Evolutionary conservation across 2,888 invertebrate genomes (phyloP), one percentile per base, ranked within the genome.

Genomic region (Drosophila prolongata): DNA sequence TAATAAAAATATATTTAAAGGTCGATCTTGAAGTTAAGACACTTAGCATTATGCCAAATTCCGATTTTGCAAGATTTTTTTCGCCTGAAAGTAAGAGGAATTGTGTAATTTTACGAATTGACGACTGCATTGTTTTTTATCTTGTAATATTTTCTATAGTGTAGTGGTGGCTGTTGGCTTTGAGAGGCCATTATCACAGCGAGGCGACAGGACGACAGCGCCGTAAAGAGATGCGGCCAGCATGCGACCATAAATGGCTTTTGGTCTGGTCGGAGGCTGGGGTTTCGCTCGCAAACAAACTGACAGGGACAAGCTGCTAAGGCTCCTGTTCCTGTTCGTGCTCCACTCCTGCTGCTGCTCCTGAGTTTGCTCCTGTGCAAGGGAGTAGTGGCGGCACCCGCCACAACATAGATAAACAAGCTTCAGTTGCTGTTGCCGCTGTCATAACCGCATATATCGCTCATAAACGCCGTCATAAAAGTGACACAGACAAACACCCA

Each of bases 381-480:
- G 16, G 14, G 34, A 14, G 46, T 30, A 59, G 30, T 30, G 37
- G 30, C 27, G 30, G 27, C 16, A 49, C 55, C 69, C 70, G 58
- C 56, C 66, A 58, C 79, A 54, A 69, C 73, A 77, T 60, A 79
- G 81, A 82, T 83, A 81, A 79, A 81, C 78, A 79, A 78, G 78
- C 53, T 70, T 58, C 61, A 75, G 76, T 50, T 75, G 54, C 60
- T 77, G 64, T 49, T 67, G 78, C 53, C 49, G 69, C 65, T 62
- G 69, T 62, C 70, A 78, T 78, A 77, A 80, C 80, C 84, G 74
- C 84, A 83, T 55, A 85, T 79, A 84, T 85, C 75, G 85, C 79
- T 76, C 83, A 85, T 84, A 84, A 84, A 80, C 83, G 76, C 66
- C 40, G 78, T 67, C 79, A 84, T 84, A 85, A 84, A 84, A 85